These are phyloP conservation scores for Diglossa brunneiventris DNA, from an alignment of 2,113 vertebrate species.

Conservation along the genomic window DNA sequence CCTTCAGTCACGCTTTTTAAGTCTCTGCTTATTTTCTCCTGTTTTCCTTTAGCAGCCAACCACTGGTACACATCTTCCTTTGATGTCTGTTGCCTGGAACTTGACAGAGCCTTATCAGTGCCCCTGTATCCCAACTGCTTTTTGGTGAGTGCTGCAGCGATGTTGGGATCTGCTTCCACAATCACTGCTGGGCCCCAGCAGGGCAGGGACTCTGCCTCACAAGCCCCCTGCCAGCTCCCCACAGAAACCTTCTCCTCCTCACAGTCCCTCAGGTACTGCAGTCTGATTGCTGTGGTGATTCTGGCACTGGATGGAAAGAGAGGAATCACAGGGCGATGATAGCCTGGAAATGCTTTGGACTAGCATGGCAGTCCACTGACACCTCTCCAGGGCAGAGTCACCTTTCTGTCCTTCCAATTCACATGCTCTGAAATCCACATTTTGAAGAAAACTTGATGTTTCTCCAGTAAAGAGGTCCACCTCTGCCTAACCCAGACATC, in stretches of 20 bases:
- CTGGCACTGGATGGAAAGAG: neutral
- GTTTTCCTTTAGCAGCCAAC: neutral
- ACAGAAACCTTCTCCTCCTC: rapidly evolving
- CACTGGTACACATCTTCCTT: neutral
- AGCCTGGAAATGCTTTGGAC: neutral
- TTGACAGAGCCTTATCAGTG: neutral
- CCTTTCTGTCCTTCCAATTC: neutral
- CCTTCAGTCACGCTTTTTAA: neutral
- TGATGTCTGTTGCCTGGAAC: neutral
- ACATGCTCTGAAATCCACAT: neutral
- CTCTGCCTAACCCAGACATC: neutral
- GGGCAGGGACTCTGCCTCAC: neutral
- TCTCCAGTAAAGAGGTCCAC: neutral
- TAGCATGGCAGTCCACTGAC: neutral
- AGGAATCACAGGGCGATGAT: neutral
- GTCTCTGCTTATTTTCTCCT: neutral
- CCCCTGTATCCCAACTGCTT: neutral
- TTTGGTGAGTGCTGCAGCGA: rapidly evolving
- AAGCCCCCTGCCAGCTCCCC: neutral
- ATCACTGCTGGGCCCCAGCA: neutral
- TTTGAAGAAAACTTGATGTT: neutral
- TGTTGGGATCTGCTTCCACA: neutral
- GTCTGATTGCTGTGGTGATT: neutral
- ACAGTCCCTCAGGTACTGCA: neutral
- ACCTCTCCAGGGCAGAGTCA: rapidly evolving